Conservation (phyloP, 2,888 invertebrate genomes). For the Tetramorium bicarinatum region DNA sequence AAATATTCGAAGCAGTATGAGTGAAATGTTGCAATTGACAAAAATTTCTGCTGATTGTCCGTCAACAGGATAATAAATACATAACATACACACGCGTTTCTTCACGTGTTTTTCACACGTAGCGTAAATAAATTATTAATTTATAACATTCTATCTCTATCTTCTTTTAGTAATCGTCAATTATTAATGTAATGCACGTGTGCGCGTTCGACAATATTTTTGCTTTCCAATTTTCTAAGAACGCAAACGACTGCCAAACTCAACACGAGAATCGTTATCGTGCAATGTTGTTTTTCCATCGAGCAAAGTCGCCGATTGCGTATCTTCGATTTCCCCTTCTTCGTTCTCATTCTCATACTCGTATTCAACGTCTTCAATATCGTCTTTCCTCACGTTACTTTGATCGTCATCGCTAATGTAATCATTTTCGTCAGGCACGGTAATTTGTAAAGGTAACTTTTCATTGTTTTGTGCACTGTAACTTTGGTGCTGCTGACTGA, state of each 20-base stretch:
- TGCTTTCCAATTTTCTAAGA: slow-evolving; percentile 70
- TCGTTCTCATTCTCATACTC: slow-evolving; percentile 82
- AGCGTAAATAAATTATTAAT: slow-evolving; percentile 72
- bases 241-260: slow-evolving; percentile 79
- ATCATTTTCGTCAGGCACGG: slow-evolving; percentile 86
- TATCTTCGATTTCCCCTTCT: slow-evolving; percentile 63
- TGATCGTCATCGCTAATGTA: slow-evolving; percentile 80
- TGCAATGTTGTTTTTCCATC: slow-evolving; percentile 62
- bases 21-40: slow-evolving; percentile 62
- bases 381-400: slow-evolving; percentile 67
- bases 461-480: slow-evolving; percentile 82
- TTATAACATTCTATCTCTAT: slow-evolving; percentile 1
- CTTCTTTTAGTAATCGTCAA: background rate
- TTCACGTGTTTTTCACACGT: background rate
- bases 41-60: slow-evolving; percentile 48
- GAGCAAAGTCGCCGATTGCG: slow-evolving; percentile 58
- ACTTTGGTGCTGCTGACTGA: slow-evolving; percentile 79
- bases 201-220: slow-evolving; percentile 7
- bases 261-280: slow-evolving; percentile 51
- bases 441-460: slow-evolving; percentile 86
- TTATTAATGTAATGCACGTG: background rate
- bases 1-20: slow-evolving; percentile 74
- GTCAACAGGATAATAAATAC: slow-evolving; percentile 60
- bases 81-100: slow-evolving; percentile 36
- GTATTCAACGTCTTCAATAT: slow-evolving; percentile 63